Percentiles rank a stretch among this genome's conserved stretches.
Conservation (phyloP, 92 coral and sea anemone species). For the Plumapathes pennacea region DNA sequence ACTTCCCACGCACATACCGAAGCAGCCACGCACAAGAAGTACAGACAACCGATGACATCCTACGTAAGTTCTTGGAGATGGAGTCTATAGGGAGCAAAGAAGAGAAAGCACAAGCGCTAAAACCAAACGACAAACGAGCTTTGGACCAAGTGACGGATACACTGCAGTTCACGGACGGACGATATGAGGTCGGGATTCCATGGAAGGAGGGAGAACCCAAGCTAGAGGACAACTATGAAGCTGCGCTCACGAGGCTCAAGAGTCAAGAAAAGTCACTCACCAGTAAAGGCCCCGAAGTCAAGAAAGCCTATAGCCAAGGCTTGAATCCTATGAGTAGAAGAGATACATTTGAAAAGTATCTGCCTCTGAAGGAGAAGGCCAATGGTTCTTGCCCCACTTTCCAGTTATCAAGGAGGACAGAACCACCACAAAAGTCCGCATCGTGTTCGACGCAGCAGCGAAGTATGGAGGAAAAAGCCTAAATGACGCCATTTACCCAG, state of each 20-base stretch:
- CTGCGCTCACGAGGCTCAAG: slow-evolving; percentile 32
- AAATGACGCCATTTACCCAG: slow-evolving; percentile 8
- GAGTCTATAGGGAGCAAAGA: slow-evolving; percentile 44
- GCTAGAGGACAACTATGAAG: slow-evolving; percentile 36
- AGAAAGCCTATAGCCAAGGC: slow-evolving; percentile 14
- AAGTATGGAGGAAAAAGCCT: slow-evolving; percentile 16
- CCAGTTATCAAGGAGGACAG: slow-evolving; percentile 30
- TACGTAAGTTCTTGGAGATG: slow-evolving; percentile 39
- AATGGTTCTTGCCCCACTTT: slow-evolving; percentile 49
- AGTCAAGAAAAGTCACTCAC: slow-evolving; percentile 24
- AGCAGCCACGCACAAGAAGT: slow-evolving; percentile 3
- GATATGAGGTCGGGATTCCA: slow-evolving; percentile 31
- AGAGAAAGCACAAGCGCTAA: slow-evolving; percentile 6
- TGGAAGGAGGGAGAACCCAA: slow-evolving; percentile 46
- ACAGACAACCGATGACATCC: slow-evolving; percentile 21
- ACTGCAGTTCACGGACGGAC: slow-evolving; percentile 15
- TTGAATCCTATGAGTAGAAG: slow-evolving; percentile 24
- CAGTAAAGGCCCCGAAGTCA: slow-evolving; percentile 29
- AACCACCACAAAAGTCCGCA: slow-evolving; percentile 1
- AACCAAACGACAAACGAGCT: slow-evolving; percentile 23
- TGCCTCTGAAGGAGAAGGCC: slow-evolving; percentile 6
- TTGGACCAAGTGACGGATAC: slow-evolving; percentile 17
- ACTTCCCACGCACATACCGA: slow-evolving; percentile 41
- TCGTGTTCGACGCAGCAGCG: slow-evolving; percentile 19
- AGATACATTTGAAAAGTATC: slow-evolving; percentile 28